A percentile compares a stretch with the other conserved stretches of the same genome.
Conservation (phyloP, 2,888 invertebrate genomes). For the Lasioglossum villosulum region DNA sequence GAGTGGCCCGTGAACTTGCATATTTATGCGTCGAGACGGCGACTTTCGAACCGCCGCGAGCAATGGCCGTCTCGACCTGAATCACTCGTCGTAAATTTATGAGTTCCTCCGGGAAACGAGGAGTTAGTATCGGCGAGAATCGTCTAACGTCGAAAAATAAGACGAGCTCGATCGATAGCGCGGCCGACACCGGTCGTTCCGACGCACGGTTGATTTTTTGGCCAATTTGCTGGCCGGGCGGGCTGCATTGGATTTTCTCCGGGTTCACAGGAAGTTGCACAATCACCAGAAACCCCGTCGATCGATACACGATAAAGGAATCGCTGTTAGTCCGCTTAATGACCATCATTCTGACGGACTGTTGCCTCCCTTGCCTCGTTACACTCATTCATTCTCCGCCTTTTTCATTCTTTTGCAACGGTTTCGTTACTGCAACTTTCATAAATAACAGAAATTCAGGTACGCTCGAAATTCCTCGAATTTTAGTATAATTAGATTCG, state of each 20-base stretch:
- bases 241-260: conserved; percentile 36
- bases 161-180: conserved; percentile 27
- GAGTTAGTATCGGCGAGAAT: conserved; percentile 18
- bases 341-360: neutral
- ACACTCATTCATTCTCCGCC: neutral
- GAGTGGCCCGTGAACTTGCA: conserved; percentile 29
- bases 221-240: conserved; percentile 17
- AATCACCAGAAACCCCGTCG: neutral
- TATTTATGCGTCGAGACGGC: conserved; percentile 21
- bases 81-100: conserved; percentile 23
- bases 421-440: neutral
- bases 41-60: conserved; percentile 6
- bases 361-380: neutral
- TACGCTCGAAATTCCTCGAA: too few relatives aligned
- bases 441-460: neutral
- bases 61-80: neutral
- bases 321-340: neutral
- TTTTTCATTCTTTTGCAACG: neutral
- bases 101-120: neutral
- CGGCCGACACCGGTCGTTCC: conserved; percentile 16
- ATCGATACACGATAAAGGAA: conserved; percentile 2
- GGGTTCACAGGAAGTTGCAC: neutral
- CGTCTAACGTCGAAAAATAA: conserved; percentile 26
- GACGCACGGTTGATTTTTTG: conserved; percentile 31
- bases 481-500: too few relatives aligned